A percentile compares a stretch with the other conserved stretches of the same genome.
Conservation (phyloP, 1,140 invertebrate genomes). For the Panagrolaimus sp. region DNA sequence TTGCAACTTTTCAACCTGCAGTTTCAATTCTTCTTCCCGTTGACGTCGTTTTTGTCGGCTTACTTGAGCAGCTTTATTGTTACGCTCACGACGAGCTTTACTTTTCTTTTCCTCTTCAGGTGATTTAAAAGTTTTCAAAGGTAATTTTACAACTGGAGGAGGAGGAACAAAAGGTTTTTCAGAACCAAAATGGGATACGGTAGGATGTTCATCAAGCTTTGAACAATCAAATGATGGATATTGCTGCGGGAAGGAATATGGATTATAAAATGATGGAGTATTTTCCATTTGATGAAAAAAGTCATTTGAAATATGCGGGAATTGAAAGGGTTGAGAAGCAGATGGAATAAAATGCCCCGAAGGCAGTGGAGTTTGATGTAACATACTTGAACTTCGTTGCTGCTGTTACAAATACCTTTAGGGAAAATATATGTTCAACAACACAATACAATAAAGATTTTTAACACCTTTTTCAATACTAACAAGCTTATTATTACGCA, state of each 20-base stretch:
- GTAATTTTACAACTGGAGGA: too few relatives aligned
- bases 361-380: background rate
- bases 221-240: constrained; percentile 8
- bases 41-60: constrained; percentile 32
- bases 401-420: background rate
- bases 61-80: constrained; percentile 43
- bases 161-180: background rate
- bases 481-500: constrained; percentile 3
- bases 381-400: background rate
- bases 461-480: background rate
- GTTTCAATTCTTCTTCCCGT: constrained; percentile 26
- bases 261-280: constrained; percentile 3
- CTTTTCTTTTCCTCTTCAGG: constrained; percentile 17
- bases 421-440: background rate
- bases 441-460: constrained; percentile 1
- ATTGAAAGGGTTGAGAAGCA: background rate
- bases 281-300: constrained; percentile 11
- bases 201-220: background rate
- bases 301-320: background rate
- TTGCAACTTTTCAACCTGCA: constrained; percentile 17
- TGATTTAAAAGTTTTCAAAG: constrained; percentile 21
- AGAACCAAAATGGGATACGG: background rate
- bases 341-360: background rate
- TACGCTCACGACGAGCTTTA: constrained; percentile 26
- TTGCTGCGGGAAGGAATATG: background rate